Percentiles rank a stretch among this genome's conserved stretches.
Evolutionary conservation across 2,888 invertebrate species (phyloP).

Genomic region (Pterobdella sp.): DNA sequence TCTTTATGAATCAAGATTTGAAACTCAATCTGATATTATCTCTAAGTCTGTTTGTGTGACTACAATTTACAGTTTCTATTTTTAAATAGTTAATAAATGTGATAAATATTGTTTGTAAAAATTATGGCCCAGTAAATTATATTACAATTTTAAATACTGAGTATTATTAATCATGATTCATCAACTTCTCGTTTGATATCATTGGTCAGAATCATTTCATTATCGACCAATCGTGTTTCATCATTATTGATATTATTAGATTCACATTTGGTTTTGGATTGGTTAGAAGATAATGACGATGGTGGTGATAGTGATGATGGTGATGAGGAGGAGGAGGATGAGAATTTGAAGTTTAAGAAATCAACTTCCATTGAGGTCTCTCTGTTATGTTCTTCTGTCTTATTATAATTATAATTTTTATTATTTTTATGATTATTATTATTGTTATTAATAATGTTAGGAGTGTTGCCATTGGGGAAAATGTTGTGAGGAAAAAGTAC

Average conservation of each 20-base stretch:
- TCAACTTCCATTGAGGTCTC: neutral
- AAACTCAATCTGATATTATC: no score
- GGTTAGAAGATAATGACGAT: neutral
- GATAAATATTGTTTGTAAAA: no score
- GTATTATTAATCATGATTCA: no score
- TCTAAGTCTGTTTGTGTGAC: no score
- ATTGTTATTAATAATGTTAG: neutral
- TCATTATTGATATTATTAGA: neutral
- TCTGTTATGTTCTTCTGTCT: constrained; percentile 62
- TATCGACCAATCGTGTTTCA: neutral
- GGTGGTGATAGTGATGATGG: neutral
- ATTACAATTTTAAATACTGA: no score
- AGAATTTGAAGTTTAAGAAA: neutral
- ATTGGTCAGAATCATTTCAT: neutral
- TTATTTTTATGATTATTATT: constrained; percentile 7
- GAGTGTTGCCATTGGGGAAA: neutral
- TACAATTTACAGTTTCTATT: no score
- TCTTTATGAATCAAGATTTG: no score
- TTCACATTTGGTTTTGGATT: neutral
- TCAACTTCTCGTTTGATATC: no score
- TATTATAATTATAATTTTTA: neutral
- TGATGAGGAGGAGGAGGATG: neutral
- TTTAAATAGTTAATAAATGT: no score
- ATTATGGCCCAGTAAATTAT: no score
- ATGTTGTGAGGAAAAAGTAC: constrained; percentile 10